Conservation (phyloP, 2,797 vertebrate species). For the Semaprochilodus insignis region DNA sequence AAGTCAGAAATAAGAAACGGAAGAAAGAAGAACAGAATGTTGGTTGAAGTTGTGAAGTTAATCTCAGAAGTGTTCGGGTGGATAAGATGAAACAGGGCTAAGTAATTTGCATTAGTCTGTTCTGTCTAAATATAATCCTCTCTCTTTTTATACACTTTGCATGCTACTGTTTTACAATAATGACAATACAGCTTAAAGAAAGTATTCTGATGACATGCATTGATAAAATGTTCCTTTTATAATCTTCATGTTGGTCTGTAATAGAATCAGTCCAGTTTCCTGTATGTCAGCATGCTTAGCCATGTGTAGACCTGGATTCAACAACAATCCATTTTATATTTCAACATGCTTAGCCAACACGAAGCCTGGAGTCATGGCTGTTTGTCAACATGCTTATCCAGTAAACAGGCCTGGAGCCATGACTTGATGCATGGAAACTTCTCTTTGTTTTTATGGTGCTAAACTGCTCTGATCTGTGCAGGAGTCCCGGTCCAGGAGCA, state of each 20-base stretch:
- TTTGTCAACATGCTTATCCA: constrained; percentile 30
- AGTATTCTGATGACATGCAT: constrained; percentile 63
- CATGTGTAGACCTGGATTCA: constrained; percentile 3
- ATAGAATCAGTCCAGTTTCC: constrained; percentile 33
- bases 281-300: constrained; percentile 10
- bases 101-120: constrained; percentile 96
- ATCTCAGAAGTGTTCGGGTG: constrained; percentile 96
- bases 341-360: background rate
- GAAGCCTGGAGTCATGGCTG: constrained; percentile 15
- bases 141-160: constrained; percentile 73
- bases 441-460: constrained; percentile 70
- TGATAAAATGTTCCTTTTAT: constrained; percentile 52
- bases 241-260: constrained; percentile 51
- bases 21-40: constrained; percentile 99
- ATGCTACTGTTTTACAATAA: constrained; percentile 60
- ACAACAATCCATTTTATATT: background rate
- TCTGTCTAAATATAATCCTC: constrained; percentile 78
- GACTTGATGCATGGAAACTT: constrained; percentile 84
- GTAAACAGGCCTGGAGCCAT: constrained; percentile 76
- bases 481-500: constrained; percentile 95
- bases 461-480: constrained; percentile 87
- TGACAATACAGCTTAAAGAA: constrained; percentile 29
- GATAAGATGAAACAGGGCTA: constrained; percentile 93
- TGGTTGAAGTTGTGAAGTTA: constrained; percentile 90
- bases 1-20: constrained; percentile 91